Base-by-base conservation (phyloP, 2,113 vertebrate genomes). In the Nibea coibor region DNA sequence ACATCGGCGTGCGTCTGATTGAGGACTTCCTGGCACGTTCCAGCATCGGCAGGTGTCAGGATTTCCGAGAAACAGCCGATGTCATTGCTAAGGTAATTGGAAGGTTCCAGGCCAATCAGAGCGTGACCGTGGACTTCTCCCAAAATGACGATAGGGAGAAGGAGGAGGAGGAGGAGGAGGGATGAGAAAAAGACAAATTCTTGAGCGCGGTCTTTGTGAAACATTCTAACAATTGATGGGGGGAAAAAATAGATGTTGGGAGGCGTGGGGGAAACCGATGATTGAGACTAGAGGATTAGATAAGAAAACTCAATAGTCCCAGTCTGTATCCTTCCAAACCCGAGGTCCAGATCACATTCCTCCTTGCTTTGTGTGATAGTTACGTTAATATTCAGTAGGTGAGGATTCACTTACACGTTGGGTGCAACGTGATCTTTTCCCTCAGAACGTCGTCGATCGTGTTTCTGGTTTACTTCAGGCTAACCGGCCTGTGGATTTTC, bases 11-110 rank as follows among this genome's bases (percentile, higher is more conserved):
- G 39, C 96, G 98, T 69, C 96, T 99, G 43, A 99, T 99, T 10
- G 98, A 99, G 93, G 98, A 99, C 91, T 99, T 99, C 82, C 93
- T 99, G 96, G 96, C 98, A 16, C 96, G 98, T n/a, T 99, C 98
- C 88, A 99, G 91, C 12, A 97, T 99, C 0, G 98, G 98, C 50
- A 96, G 98, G 76, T 99, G 98, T 94, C 97, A 99, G 0, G 98
- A 99, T 92, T 99, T 99, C 94, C 96, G 98, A 94, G 98, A 99
- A 94, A 99, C 98, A 0, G 97, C 98, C 0, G 98, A 99, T 94
- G 97, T 99, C 80, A 99, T 99, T 31, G 97, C 98, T 69, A 99
- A 99, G 97, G 98, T 99, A 93, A 93, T 65, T 71, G 83, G 59
- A 74, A 59, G 62, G 54, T 79, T 75, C 45, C 78, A 19, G 84